Base-by-base conservation (phyloP, 2,113 vertebrate species). In the Eclectus roratus region DNA sequence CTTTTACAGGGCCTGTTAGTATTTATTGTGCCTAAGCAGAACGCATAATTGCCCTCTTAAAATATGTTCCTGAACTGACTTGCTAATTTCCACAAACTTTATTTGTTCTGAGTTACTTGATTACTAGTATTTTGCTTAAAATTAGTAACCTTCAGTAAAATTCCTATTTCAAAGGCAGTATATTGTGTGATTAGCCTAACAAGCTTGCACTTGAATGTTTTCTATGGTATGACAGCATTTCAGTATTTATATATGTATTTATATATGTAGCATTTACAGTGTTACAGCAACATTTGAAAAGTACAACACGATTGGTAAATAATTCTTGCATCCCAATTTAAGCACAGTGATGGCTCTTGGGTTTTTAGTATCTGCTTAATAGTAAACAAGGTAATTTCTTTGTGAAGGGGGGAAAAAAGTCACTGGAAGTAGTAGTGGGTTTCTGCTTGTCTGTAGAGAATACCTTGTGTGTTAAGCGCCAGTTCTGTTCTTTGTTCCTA, bases 1-100 rank as follows among this genome's bases (percentile, higher is more conserved):
- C 33, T 97, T 98, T 97, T 98, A 97, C 85, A 86, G 69, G 53
- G 85, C 58, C 81, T 4, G 43, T 81, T 89, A 83, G 92, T 95
- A 96, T 95, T 97, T 97, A 94, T 83, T 73, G 85, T 97, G 84
- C 76, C 94, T 74, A 91, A 97, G 89, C 82, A 85, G 80, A 97
- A 97, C 97, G 88, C 78, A 17, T 95, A 94, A 96, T 94, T 97
- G 86, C 74, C 84, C 80, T 78, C 94, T 94, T 96, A 86, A 94
- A 93, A 92, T 74, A 37, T 10, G 24, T 90, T 97, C 96, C 91
- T 94, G 91, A 96, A 92, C 95, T 83, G 63, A 63, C 88, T 92
- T 89, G 89, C 88, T 83, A 69, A 94, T 96, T 88, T 50, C 27
- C 68, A 24, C 85, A 56, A 96, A 96, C 84, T 97, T 96, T 88